A percentile compares a stretch with the other conserved stretches of the same genome.
Conservation (phyloP, 2,113 vertebrate species). For the Pluvialis apricaria region DNA sequence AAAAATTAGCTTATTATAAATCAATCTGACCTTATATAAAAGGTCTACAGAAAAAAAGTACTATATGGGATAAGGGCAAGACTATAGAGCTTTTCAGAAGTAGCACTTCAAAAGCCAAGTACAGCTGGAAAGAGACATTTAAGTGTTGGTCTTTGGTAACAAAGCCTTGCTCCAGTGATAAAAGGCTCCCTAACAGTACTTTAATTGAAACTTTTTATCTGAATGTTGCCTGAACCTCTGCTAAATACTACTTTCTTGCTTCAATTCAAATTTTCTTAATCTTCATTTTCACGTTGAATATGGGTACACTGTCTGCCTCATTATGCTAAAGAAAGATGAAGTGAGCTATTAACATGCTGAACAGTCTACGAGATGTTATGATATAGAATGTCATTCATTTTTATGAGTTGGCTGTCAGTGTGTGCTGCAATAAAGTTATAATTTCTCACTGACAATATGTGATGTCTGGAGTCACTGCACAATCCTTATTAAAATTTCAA, state of each 20-base stretch:
- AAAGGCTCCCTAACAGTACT: constrained; percentile 62
- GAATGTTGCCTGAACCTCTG: constrained; percentile 67
- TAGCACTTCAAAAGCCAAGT: constrained; percentile 30
- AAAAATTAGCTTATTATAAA: constrained; percentile 32
- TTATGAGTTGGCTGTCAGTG: constrained; percentile 80
- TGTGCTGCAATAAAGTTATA: constrained; percentile 76
- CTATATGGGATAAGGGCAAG: neutral
- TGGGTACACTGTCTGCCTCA: constrained; percentile 74
- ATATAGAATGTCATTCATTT: constrained; percentile 83
- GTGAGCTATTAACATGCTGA: constrained; percentile 81
- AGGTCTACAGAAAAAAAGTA: neutral
- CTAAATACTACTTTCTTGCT: constrained; percentile 69
- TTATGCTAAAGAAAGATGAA: constrained; percentile 81
- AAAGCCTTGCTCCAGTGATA: constrained; percentile 52
- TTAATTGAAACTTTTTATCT: constrained; percentile 82
- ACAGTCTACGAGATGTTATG: constrained; percentile 75
- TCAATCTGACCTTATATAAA: neutral
- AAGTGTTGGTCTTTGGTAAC: constrained; percentile 49
- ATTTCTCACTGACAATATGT: constrained; percentile 72
- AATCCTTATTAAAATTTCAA: constrained; percentile 78
- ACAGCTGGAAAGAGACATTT: constrained; percentile 10
- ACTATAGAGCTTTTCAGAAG: neutral
- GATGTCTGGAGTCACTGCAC: constrained; percentile 61
- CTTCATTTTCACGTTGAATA: constrained; percentile 74
- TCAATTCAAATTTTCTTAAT: constrained; percentile 76